Evolutionary conservation across 2,888 invertebrate genomes (phyloP).

Genomic region (Tetragnatha montana): DNA sequence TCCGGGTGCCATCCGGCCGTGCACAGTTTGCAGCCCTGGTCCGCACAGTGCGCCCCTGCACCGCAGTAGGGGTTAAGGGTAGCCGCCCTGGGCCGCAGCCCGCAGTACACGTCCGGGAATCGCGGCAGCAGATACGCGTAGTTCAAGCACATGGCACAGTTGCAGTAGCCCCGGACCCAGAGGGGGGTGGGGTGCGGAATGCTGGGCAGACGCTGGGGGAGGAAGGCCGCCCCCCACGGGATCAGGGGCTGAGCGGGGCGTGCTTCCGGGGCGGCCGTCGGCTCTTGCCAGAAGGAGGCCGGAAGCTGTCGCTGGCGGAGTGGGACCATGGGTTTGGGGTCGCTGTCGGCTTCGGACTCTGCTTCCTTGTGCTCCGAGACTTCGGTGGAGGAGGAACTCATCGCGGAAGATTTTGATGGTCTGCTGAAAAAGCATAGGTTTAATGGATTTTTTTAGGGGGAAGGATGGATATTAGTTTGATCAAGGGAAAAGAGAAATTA

Average conservation of each 20-base stretch:
- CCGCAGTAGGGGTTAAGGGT: conserved; percentile 13
- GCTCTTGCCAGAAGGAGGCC: conserved; percentile 73
- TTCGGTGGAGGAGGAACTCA: conserved; percentile 27
- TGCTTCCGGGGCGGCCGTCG: conserved; percentile 27
- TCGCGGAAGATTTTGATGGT: not conserved
- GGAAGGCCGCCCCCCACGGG: conserved; percentile 31
- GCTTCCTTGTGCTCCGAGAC: conserved; percentile 13
- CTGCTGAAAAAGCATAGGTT: too few species aligned
- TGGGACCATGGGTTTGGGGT: conserved; percentile 58
- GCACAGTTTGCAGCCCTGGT: conserved; percentile 56
- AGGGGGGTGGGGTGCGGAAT: conserved; percentile 37
- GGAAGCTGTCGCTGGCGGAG: conserved; percentile 71
- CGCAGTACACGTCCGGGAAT: conserved; percentile 41
- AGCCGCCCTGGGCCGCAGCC: conserved; percentile 30
- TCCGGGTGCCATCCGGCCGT: conserved; percentile 49
- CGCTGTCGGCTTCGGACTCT: not conserved
- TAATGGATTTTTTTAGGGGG: too few species aligned
- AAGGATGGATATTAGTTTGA: too few species aligned
- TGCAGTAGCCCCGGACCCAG: conserved; percentile 51
- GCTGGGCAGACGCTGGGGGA: conserved; percentile 24
- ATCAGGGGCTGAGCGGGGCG: not conserved
- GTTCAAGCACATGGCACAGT: conserved; percentile 51
- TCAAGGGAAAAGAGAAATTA: too few species aligned
- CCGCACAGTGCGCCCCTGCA: conserved; percentile 27
- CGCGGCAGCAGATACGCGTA: conserved; percentile 44